Conservation (phyloP, 2,888 invertebrate species). For the Halictus quadricinctus region DNA sequence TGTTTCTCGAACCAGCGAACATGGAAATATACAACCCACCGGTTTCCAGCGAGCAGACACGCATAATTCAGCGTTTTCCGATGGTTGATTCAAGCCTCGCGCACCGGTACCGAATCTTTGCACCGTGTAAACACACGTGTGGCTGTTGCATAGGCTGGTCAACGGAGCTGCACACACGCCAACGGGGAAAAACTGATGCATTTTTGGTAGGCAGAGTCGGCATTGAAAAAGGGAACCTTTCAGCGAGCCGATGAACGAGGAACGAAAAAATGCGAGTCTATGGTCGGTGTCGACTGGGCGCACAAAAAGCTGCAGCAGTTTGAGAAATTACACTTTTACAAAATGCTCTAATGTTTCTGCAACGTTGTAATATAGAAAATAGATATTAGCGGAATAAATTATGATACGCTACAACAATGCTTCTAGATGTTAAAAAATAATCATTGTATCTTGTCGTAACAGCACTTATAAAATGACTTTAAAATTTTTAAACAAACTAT, state of each 20-base stretch:
- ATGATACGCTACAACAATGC: no score
- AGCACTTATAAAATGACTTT: not conserved
- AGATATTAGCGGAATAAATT: not conserved
- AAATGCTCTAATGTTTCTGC: not conserved
- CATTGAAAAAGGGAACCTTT: not conserved
- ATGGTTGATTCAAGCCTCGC: conserved; percentile 8
- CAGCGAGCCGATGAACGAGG: not conserved
- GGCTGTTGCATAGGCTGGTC: conserved; percentile 8
- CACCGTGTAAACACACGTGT: conserved; percentile 18
- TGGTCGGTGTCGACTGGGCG: not conserved
- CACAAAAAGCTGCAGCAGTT: not conserved
- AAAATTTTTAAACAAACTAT: not conserved
- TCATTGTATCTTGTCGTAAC: no score
- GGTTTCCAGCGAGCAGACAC: not conserved
- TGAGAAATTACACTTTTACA: not conserved
- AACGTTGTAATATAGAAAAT: not conserved
- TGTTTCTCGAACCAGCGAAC: conserved; percentile 17
- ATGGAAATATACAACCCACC: conserved; percentile 8
- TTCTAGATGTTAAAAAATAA: no score
- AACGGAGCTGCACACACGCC: conserved; percentile 6
- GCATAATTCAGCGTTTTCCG: not conserved
- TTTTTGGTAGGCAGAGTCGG: not conserved
- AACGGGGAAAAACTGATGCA: not conserved
- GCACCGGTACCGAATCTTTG: not conserved
- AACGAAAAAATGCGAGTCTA: not conserved